Conservation (phyloP, 2,797 vertebrate species). For the Hylomyscus alleni region DNA sequence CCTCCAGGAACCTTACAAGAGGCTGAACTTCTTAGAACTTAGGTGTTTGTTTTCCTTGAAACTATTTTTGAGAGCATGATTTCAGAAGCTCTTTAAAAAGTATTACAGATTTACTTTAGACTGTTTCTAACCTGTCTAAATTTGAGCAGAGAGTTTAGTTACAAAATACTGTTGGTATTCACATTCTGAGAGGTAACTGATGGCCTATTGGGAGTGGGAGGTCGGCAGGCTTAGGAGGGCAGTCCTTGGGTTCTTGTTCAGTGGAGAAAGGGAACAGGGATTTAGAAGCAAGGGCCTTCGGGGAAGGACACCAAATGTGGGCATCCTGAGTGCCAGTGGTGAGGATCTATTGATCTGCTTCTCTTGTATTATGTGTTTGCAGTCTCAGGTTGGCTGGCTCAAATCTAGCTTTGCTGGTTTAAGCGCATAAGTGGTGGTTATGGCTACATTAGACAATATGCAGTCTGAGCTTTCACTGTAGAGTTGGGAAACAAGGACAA, state of each 20-base stretch:
- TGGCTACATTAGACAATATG: conserved; percentile 30
- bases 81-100: conserved; percentile 61
- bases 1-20: conserved; percentile 73
- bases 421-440: not conserved
- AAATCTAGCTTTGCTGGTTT: not conserved
- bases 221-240: not conserved
- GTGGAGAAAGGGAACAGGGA: not conserved
- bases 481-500: conserved; percentile 46
- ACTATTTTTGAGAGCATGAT: conserved; percentile 61
- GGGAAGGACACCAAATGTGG: not conserved
- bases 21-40: conserved; percentile 52
- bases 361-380: conserved; percentile 12
- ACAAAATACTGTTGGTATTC: not conserved
- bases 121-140: not conserved
- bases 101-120: conserved; percentile 50
- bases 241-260: not conserved
- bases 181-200: not conserved
- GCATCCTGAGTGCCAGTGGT: not conserved
- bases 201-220: not conserved
- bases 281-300: not conserved
- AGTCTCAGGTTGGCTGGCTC: not conserved
- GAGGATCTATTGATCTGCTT: conserved; percentile 38
- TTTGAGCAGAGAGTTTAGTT: conserved; percentile 10
- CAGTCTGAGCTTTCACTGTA: conserved; percentile 8
- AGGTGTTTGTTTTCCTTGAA: conserved; percentile 66